Conservation (phyloP, 2,888 invertebrate species). For the Pantelozetes paolii region DNA sequence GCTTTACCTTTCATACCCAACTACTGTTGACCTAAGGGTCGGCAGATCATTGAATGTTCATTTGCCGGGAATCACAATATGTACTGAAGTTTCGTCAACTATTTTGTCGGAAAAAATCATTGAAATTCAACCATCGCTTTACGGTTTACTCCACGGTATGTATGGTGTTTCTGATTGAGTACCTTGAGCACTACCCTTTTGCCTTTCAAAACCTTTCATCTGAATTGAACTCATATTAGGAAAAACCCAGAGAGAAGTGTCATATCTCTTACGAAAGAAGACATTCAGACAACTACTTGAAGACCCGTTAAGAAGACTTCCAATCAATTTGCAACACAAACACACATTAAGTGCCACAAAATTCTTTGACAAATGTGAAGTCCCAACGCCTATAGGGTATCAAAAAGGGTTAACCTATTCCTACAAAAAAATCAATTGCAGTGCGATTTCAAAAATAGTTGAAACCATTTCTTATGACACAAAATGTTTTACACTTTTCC, state of each 20-base stretch:
- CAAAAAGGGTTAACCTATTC: conserved; percentile 21
- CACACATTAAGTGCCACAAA: conserved; percentile 4
- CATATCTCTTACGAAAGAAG: conserved; percentile 30
- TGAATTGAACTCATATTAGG: no score
- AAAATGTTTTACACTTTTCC: conserved; percentile 39
- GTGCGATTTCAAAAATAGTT: conserved; percentile 22
- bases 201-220: no score
- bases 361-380: conserved; percentile 38
- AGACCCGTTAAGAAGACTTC: conserved; percentile 5
- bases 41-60: conserved; percentile 35
- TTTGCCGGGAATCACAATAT: conserved; percentile 39
- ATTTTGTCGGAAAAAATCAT: conserved; percentile 36
- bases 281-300: conserved; percentile 23
- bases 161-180: no score
- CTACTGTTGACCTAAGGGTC: conserved; percentile 38
- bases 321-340: conserved; percentile 35
- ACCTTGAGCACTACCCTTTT: no score
- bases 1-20: conserved; percentile 37
- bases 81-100: conserved; percentile 36
- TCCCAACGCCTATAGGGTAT: conserved; percentile 38
- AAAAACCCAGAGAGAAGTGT: conserved; percentile 35
- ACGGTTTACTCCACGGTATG: conserved; percentile 6
- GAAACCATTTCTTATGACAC: conserved; percentile 36
- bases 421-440: conserved; percentile 32
- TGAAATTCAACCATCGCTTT: conserved; percentile 33